Evolutionary conservation across 2,888 invertebrate species (phyloP).

Genomic region (Frankliniella intonsa): DNA sequence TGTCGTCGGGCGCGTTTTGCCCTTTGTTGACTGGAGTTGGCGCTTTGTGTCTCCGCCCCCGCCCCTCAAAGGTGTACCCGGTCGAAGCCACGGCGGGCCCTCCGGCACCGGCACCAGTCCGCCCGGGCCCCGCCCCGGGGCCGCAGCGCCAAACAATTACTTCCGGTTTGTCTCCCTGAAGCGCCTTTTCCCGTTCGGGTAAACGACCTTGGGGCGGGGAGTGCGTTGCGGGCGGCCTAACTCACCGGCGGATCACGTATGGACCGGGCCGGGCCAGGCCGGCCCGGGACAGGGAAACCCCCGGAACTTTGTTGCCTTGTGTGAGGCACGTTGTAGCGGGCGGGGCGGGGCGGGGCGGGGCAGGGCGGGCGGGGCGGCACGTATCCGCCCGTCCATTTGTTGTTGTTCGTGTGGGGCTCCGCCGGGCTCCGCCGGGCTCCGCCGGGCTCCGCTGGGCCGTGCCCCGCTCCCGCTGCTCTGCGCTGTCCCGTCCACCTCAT

Average conservation of each 20-base stretch:
- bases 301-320: background rate
- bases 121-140: background rate
- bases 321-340: background rate
- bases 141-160: background rate
- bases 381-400: background rate
- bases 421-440: too few species aligned
- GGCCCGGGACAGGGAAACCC: background rate
- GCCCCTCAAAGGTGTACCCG: too few species aligned
- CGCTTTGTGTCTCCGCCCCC: too few species aligned
- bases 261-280: background rate
- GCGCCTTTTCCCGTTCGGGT: background rate
- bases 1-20: too few species aligned
- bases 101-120: too few species aligned
- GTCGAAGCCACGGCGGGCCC: too few species aligned
- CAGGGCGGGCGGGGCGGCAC: background rate
- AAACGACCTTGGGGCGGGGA: background rate
- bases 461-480: too few species aligned
- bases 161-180: background rate
- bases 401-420: too few species aligned
- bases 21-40: too few species aligned
- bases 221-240: background rate
- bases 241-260: background rate
- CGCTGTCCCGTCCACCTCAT: too few species aligned
- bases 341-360: constrained; percentile 18
- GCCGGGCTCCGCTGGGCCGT: too few species aligned